phyloP scores from a whole-genome alignment of 2,113 vertebrate species.

The Chloropsis hardwickii region DNA sequence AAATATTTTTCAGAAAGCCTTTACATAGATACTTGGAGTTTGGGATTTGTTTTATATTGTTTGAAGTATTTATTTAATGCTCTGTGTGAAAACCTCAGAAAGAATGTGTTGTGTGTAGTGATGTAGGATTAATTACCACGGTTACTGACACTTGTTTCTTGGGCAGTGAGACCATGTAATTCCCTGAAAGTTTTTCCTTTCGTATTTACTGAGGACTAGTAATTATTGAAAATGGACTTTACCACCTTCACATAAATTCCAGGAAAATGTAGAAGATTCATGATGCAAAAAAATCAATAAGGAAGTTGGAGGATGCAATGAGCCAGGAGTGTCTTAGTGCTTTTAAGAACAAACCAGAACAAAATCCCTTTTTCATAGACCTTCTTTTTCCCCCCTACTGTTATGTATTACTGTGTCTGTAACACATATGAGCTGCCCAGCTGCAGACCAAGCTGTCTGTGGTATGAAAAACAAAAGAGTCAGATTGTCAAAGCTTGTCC shows the following conservation, averaged over 20 bases:
- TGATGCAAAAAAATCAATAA: not conserved
- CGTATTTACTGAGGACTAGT: not conserved
- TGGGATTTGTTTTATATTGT: not conserved
- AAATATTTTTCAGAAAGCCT: not conserved
- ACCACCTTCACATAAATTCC: not conserved
- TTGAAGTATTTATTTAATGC: not conserved
- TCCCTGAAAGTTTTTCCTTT: not conserved
- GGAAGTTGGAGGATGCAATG: not conserved
- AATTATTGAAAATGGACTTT: slow-evolving; percentile 1
- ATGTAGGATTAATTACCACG: not conserved
- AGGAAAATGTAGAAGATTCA: not conserved
- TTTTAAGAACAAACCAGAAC: not conserved
- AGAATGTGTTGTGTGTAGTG: not conserved
- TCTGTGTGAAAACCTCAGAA: not conserved
- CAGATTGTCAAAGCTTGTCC: not conserved
- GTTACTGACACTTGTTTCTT: not conserved
- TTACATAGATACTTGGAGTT: not conserved
- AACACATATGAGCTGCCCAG: not conserved
- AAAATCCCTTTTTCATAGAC: not conserved
- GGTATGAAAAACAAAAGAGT: not conserved
- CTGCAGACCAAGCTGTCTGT: not conserved
- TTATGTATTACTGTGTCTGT: not conserved
- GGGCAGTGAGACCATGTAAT: not conserved
- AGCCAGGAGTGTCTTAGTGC: not conserved
- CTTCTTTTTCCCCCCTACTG: rapidly evolving